A percentile compares a stretch with the other conserved stretches of the same genome.
These are phyloP conservation scores for Caloenas nicobarica DNA, from an alignment of 2,113 vertebrate genomes.

Conservation along the genomic window DNA sequence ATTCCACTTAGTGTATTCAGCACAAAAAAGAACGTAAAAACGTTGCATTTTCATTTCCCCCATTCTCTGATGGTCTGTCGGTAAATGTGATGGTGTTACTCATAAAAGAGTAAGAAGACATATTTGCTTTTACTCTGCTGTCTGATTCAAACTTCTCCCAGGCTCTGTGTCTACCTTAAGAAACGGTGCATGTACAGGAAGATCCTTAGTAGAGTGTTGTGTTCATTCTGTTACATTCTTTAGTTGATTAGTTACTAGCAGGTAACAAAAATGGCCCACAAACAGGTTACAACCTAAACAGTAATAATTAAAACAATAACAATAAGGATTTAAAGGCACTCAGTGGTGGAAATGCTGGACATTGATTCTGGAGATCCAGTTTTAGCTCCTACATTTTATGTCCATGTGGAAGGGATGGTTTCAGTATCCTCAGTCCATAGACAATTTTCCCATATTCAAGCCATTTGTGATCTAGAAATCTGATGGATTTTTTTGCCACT, in stretches of 20 bases:
- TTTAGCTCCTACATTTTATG: background rate
- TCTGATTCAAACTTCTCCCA: background rate
- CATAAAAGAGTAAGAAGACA: background rate
- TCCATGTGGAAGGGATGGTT: background rate
- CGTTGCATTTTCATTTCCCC: slow-evolving; percentile 14
- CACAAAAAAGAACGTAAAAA: slow-evolving; percentile 13
- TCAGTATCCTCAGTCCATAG: rapidly evolving
- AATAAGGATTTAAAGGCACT: background rate
- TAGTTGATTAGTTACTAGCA: background rate
- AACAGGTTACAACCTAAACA: background rate
- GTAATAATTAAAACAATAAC: background rate
- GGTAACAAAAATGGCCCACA: background rate
- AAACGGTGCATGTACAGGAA: background rate
- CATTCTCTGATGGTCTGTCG: background rate
- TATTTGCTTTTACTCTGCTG: background rate
- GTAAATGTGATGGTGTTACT: background rate
- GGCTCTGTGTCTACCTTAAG: background rate
- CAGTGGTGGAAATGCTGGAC: background rate
- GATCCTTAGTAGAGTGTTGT: background rate
- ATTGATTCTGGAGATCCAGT: background rate
- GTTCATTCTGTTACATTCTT: background rate
- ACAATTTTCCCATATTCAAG: background rate
- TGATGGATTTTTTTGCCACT: background rate
- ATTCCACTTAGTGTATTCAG: slow-evolving; percentile 7
- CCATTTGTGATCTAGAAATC: background rate